Base-by-base conservation (phyloP, 1,140 invertebrate species). In the Tetragnatha versicolor region DNA sequence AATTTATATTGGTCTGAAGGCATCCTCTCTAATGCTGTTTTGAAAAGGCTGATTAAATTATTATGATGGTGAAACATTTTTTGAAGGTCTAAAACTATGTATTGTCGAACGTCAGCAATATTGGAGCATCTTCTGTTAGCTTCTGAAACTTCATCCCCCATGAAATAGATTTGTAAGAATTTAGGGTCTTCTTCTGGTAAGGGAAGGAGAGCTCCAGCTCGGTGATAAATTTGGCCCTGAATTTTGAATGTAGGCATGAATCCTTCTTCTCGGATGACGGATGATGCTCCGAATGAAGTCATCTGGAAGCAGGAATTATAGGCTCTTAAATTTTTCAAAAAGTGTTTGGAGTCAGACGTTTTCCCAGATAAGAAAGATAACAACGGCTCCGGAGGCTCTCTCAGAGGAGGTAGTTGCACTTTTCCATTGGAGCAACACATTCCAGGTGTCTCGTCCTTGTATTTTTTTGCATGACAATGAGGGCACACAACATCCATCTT, bases 191-290 rank as follows among this genome's bases (percentile, higher is more conserved):
- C n/a, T n/a, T 58, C 53, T 5, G 22, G 51, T 27, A 73, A 6
- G 12, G 70, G 17, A 25, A 55, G 3, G 9, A 35, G 10, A 2
- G 12, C 33, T 39, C 63, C 75, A 12, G 47, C 27, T 39, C 25
- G 12, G 20, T 77, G 75, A 51, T 77, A 77, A 2, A 72, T 22
- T 42, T 77, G 63, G 20, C 37, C 75, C 53, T 70, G 75, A 2
- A 72, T 29, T 49, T 33, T 72, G n/a, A 73, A 73, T n/a, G 31
- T 37, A 17, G 22, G 1, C 14, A 27, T 29, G 31, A 37, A 55
- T 20, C 29, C 31, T 17, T 3, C 20, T 20, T n/a, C 17, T 14
- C 5, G 9, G 10, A 37, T 20, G 25, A 37, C n/a, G 6, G 5
- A 14, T 20, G 70, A 10, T 10, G 51, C 37, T 31, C 17, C 29